Evolutionary conservation across 2,888 invertebrate genomes (phyloP).

Genomic region (Apodemia hepburni): DNA sequence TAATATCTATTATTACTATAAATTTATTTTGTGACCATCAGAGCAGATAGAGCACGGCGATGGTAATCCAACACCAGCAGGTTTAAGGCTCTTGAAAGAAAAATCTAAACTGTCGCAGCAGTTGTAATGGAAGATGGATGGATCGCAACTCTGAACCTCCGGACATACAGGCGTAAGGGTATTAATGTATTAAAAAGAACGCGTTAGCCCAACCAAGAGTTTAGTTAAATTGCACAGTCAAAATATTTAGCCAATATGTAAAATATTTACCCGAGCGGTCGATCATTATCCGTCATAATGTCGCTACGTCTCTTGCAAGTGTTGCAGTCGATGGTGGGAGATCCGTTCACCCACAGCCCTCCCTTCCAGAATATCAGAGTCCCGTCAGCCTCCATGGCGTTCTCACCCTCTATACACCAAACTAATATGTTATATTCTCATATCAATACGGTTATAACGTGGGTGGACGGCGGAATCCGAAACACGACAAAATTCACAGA

Average conservation of each 20-base stretch:
- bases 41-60: no score
- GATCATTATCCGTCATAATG: constrained; percentile 63
- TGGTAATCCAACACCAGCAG: no score
- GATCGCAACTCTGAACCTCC: no score
- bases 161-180: no score
- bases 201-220: no score
- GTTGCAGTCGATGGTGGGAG: constrained; percentile 65
- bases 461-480: not conserved
- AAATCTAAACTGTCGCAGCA: no score
- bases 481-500: constrained; percentile 5
- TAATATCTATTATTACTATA: no score
- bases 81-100: no score
- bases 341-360: constrained; percentile 67
- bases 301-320: constrained; percentile 71
- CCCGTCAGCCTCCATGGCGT: constrained; percentile 69
- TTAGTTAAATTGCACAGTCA: no score
- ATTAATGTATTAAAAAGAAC: no score
- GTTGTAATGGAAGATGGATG: no score
- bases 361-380: constrained; percentile 70
- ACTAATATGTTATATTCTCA: constrained; percentile 16
- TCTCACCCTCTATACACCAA: constrained; percentile 37
- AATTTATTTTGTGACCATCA: no score
- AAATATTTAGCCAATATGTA: not conserved
- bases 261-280: constrained; percentile 59
- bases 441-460: not conserved